Conservation (phyloP, 2,797 vertebrate species). For the Mastacembelus armatus region DNA sequence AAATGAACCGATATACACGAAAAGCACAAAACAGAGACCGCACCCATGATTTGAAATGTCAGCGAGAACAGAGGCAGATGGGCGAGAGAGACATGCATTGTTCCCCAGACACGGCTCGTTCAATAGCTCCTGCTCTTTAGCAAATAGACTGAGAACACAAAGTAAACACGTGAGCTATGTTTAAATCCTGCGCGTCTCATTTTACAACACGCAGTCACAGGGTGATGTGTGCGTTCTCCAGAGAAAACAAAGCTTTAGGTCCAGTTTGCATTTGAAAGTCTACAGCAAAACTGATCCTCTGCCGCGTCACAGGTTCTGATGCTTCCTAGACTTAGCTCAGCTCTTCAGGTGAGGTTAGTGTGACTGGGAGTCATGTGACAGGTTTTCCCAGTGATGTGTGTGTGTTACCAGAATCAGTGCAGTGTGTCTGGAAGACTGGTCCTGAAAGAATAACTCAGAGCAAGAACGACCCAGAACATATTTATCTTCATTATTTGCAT, state of each 20-base stretch:
- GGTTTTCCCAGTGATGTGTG: slow-evolving; percentile 21
- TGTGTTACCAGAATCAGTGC: slow-evolving; percentile 18
- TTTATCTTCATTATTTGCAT: background rate
- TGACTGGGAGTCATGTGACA: slow-evolving; percentile 45
- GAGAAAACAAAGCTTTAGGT: slow-evolving; percentile 4
- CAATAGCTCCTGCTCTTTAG: slow-evolving; percentile 38
- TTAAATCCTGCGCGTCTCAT: slow-evolving; percentile 32
- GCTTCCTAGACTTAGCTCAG: slow-evolving; percentile 30
- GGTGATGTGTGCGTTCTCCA: slow-evolving; percentile 5
- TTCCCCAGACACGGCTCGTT: slow-evolving; percentile 42
- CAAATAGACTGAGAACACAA: slow-evolving; percentile 58
- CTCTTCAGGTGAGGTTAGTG: slow-evolving; percentile 13
- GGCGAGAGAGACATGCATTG: slow-evolving; percentile 40
- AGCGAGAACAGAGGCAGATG: slow-evolving; percentile 34
- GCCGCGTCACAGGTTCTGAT: slow-evolving; percentile 2
- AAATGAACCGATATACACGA: background rate
- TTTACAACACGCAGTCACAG: slow-evolving; percentile 25
- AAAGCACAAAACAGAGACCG: background rate
- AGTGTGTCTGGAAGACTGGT: too few relatives aligned
- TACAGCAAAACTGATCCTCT: background rate
- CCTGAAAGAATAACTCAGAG: too few relatives aligned
- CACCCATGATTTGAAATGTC: slow-evolving; percentile 25
- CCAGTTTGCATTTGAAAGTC: slow-evolving; percentile 14
- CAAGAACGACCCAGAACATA: background rate
- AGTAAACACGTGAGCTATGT: slow-evolving; percentile 47